Evolutionary conservation across 2,113 vertebrate genomes (phyloP).

Genomic region (Chrysemys picta): DNA sequence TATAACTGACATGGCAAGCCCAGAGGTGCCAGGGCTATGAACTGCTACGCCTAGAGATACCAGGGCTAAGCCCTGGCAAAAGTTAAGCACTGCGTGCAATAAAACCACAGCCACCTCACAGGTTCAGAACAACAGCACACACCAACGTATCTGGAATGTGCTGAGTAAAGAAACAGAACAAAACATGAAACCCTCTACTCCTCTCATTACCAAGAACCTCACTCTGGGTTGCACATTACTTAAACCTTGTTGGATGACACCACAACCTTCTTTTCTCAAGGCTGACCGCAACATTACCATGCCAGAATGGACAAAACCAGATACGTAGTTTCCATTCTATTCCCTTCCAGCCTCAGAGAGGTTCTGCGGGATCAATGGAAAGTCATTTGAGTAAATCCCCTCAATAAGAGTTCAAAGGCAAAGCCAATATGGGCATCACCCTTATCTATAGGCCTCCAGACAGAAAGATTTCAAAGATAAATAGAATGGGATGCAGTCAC

Average conservation of each 20-base stretch:
- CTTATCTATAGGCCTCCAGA: no score
- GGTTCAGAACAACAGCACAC: not conserved
- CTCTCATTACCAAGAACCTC: not conserved
- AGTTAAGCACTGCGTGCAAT: not conserved
- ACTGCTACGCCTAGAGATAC: no score
- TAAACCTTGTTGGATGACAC: not conserved
- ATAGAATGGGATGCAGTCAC: not conserved
- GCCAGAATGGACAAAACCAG: not conserved
- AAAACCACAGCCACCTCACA: not conserved
- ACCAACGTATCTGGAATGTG: not conserved
- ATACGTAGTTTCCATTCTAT: not conserved
- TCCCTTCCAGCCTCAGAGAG: not conserved
- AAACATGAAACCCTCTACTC: rapidly evolving
- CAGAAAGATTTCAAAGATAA: no score
- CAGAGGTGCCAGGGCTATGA: no score
- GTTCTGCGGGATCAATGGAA: not conserved
- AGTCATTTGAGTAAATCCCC: not conserved
- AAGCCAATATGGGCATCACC: not conserved
- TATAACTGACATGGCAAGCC: no score
- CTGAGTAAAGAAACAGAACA: not conserved
- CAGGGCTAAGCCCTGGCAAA: no score
- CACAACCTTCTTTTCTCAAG: not conserved
- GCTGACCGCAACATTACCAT: not conserved
- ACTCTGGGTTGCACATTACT: not conserved
- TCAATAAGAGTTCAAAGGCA: not conserved